Conservation (phyloP, 2,888 invertebrate genomes). For the Malacosoma neustria region DNA sequence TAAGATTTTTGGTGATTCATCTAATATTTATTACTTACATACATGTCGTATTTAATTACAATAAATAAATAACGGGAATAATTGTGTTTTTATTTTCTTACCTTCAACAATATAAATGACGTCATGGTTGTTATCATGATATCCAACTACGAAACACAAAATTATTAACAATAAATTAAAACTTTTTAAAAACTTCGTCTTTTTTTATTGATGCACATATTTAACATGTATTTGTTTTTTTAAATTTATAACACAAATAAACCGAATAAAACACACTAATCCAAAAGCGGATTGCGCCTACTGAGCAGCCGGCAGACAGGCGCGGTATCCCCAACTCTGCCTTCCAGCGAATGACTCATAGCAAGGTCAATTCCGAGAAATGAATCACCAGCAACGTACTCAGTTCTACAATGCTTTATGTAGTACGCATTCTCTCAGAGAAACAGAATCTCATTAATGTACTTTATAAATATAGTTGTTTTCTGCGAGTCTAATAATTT, state of each 20-base stretch:
- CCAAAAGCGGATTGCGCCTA: constrained; percentile 58
- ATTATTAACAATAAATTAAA: constrained; percentile 40
- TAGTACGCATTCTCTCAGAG: constrained; percentile 59
- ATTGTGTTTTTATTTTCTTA: constrained; percentile 27
- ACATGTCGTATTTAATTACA: constrained; percentile 14
- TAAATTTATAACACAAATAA: constrained; percentile 31
- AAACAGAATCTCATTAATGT: constrained; percentile 35
- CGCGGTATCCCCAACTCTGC: constrained; percentile 76
- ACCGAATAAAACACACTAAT: constrained; percentile 35
- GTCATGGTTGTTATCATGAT: constrained; percentile 75
- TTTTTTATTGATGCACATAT: constrained; percentile 41
- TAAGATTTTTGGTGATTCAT: constrained; percentile 48
- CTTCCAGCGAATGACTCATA: constrained; percentile 75
- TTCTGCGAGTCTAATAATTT: too few relatives aligned
- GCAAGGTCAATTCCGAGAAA: constrained; percentile 77
- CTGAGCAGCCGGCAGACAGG: constrained; percentile 70
- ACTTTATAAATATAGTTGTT: constrained; percentile 30
- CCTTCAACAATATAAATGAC: constrained; percentile 73
- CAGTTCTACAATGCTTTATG: constrained; percentile 65
- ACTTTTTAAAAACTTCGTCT: constrained; percentile 31
- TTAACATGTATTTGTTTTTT: constrained; percentile 22
- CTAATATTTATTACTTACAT: too few relatives aligned
- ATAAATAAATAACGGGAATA: too few relatives aligned
- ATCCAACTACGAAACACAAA: constrained; percentile 60
- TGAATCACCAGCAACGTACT: constrained; percentile 69